Base-by-base conservation (phyloP, 2,113 vertebrate species). In the Sitta europaea region DNA sequence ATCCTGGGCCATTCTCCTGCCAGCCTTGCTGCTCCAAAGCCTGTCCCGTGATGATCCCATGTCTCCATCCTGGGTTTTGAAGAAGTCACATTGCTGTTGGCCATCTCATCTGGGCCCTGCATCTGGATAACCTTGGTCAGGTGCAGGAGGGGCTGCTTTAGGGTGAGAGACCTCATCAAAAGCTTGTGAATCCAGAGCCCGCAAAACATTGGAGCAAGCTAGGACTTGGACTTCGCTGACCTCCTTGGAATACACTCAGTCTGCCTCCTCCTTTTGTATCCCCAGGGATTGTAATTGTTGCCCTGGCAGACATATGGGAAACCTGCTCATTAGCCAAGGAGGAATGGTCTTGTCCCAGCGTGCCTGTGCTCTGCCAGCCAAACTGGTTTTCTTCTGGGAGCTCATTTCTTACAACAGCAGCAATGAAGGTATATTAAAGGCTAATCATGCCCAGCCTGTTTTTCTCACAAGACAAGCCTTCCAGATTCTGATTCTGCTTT, bases 391-490 rank as follows among this genome's bases (percentile, higher is more conserved):
- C 84, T 73, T 66, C 68, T 43, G 15, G 42, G 62, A 63, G 36
- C 31, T 16, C 27, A 3, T 42, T 31, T 68, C 67, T 85, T 57
- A 53, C 74, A 53, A 83, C 76, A 82, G 21, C 38, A 51, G 57
- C 86, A 67, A 54, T 96, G 88, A 94, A 90, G 43, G 65, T 61
- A 1, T 76, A 67, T 91, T 81, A 68, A 81, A 87, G 65, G 76
- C 94, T 85, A 61, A 91, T n/a, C 78, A 22, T 70, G 57, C 74
- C 29, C 1, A 11, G 58, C 90, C 71, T 88, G 77, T 33, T 92
- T 86, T 91, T 70, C 90, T 95, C 85, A 72, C 66, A 79, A 80
- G 85, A 35, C 87, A 86, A 65, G 53, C 90, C 67, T 90, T 90
- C 85, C 58, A 70, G 81, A 94, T 79, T 82, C 74, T 62, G 62